Evolutionary conservation across 2,888 invertebrate genomes (phyloP).

Genomic region (Epinotia brunnichana): DNA sequence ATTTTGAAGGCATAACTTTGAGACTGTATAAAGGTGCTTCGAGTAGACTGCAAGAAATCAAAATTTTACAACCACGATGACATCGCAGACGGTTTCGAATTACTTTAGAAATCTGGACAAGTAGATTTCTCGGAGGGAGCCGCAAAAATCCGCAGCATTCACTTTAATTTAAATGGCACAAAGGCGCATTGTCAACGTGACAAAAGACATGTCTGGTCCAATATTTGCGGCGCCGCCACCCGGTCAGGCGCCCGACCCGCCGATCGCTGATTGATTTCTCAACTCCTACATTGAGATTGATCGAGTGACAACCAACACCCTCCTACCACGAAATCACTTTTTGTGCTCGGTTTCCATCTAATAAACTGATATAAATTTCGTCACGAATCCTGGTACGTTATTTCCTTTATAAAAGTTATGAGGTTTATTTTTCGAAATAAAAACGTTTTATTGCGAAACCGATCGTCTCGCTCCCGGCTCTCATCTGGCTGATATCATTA

Average conservation of each 20-base stretch:
- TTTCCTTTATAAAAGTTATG: conserved; percentile 31
- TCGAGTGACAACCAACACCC: conserved; percentile 46
- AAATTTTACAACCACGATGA: background rate
- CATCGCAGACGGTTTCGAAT: background rate
- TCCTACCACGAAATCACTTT: conserved; percentile 44
- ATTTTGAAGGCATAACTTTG: background rate
- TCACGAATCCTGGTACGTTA: conserved; percentile 31
- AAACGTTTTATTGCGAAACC: conserved; percentile 29
- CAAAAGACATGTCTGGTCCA: conserved; percentile 37
- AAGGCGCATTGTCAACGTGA: conserved; percentile 37
- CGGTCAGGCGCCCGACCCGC: conserved; percentile 29
- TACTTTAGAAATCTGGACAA: background rate
- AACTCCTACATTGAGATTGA: conserved; percentile 57
- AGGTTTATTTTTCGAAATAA: conserved; percentile 27
- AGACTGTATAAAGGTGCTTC: background rate
- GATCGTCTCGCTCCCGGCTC: conserved; percentile 18
- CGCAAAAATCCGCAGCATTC: conserved; percentile 5
- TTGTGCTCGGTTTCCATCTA: conserved; percentile 35
- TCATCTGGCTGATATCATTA: conserved; percentile 33
- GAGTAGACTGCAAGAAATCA: background rate
- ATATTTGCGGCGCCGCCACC: conserved; percentile 30
- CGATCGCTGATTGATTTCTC: conserved; percentile 58
- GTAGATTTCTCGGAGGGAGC: background rate
- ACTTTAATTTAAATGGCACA: conserved; percentile 35
- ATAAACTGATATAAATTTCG: conserved; percentile 40